These are phyloP conservation scores for Harpegnathos saltator DNA, from an alignment of 1,140 invertebrate species.

Conservation along the genomic window DNA sequence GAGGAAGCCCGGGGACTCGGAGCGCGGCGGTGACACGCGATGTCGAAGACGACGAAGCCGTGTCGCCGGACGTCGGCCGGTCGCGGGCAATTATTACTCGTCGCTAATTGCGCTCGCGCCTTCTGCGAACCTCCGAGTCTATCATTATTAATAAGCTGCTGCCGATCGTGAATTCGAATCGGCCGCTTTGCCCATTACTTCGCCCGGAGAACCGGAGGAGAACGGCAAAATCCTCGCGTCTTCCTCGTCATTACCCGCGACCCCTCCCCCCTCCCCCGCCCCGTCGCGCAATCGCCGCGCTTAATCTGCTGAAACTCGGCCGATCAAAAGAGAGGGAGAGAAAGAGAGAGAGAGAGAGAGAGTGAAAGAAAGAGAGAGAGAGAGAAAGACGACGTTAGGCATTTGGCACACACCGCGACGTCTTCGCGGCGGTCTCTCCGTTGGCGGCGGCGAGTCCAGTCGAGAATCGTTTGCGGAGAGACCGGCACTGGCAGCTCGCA, in stretches of 20 bases:
- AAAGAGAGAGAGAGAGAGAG: no score
- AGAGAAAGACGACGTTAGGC: not conserved
- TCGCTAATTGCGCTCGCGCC: conserved; percentile 50
- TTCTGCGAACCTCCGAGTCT: conserved; percentile 23
- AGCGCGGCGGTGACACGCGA: conserved; percentile 52
- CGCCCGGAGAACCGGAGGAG: no score
- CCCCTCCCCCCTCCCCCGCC: no score
- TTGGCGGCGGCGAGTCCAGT: conserved; percentile 37
- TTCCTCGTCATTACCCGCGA: no score
- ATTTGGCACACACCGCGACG: conserved; percentile 28
- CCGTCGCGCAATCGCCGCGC: no score
- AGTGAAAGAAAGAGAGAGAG: not conserved
- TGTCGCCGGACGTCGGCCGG: conserved; percentile 38
- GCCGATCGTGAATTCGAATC: no score
- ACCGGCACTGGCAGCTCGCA: conserved; percentile 46
- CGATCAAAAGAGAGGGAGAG: no score
- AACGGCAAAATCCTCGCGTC: no score
- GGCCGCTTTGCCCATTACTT: no score
- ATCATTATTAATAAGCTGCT: conserved; percentile 62
- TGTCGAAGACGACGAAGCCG: not conserved
- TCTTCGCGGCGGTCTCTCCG: conserved; percentile 29
- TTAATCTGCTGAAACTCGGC: no score
- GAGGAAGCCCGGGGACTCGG: no score
- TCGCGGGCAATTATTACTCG: conserved; percentile 55
- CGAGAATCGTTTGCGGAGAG: conserved; percentile 59